Evolutionary conservation across 2,113 vertebrate genomes (phyloP).

Genomic region (Indicator indicator): DNA sequence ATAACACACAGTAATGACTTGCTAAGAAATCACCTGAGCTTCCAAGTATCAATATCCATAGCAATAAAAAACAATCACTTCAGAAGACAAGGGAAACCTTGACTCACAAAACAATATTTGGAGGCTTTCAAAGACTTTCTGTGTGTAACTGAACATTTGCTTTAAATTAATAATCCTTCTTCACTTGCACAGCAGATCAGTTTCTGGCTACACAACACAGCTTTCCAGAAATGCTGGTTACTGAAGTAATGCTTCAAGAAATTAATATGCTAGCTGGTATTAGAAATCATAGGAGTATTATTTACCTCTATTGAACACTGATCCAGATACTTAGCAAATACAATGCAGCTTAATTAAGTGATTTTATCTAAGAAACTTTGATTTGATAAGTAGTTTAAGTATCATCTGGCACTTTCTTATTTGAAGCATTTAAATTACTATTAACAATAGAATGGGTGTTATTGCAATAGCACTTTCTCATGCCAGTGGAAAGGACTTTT

Average conservation of each 20-base stretch:
- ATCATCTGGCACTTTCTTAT: slow-evolving; percentile 45
- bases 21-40: not conserved
- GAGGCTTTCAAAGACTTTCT: not conserved
- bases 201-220: not conserved
- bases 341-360: slow-evolving; percentile 58
- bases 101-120: not conserved
- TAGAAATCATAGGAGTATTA: slow-evolving; percentile 53
- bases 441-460: slow-evolving; percentile 18
- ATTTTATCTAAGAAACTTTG: slow-evolving; percentile 55
- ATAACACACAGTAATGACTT: slow-evolving; percentile 2
- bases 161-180: slow-evolving; percentile 29
- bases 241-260: slow-evolving; percentile 42
- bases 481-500: slow-evolving; percentile 38
- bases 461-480: slow-evolving; percentile 30
- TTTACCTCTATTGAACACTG: slow-evolving; percentile 46
- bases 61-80: slow-evolving; percentile 31
- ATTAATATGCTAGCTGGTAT: not conserved
- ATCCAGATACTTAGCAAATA: slow-evolving; percentile 52
- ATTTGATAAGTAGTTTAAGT: slow-evolving; percentile 59
- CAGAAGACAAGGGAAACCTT: slow-evolving; percentile 13
- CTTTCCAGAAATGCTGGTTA: slow-evolving; percentile 18
- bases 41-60: slow-evolving; percentile 12
- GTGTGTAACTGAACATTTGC: not conserved
- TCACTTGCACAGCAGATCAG: not conserved
- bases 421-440: slow-evolving; percentile 46